Base-by-base conservation (phyloP, 2,113 vertebrate genomes). In the Nesoenas mayeri region DNA sequence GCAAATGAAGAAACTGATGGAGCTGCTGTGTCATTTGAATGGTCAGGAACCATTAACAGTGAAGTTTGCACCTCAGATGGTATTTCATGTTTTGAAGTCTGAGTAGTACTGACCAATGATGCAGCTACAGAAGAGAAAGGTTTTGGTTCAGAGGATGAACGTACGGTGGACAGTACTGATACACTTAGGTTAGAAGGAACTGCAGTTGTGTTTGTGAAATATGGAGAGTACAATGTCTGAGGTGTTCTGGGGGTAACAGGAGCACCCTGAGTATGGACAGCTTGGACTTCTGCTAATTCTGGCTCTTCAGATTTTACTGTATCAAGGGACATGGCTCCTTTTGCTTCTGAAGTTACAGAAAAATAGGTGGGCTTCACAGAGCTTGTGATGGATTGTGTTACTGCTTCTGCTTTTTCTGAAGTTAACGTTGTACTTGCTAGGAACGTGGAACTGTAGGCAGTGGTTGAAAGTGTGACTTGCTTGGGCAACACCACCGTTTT, bases 381-480 rank as follows among this genome's bases (percentile, higher is more conserved):
- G 19, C 93, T 85, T 54, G 82, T 61, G 24, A 48, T 8, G 22
- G 75, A 40, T 94, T 94, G 82, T 74, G 72, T 64, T 77, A 72
- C 54, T 66, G 61, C 69, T 85, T 47, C 85, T 20, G 57, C 62
- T 84, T 74, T 96, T 12, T 28, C 96, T 60, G 86, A 84, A 32
- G 58, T 15, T 73, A 95, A 67, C 12, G 25, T 34, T 6, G 54
- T 53, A 61, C 92, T 94, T 53, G 65, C 47, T 4, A 51, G 51
- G 72, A 83, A 48, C 6, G 31, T 25, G 44, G 95, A 89, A 62
- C 91, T 96, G 44, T 65, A 71, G 20, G 81, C 21, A 11, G 91
- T 85, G 31, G 96, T 94, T 56, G 95, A 66, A 74, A 92, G 79
- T 1, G 95, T 94, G 44, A 95, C 96, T 51, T 98, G 96, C 92